Evolutionary conservation across 2,888 invertebrate species (phyloP).

Genomic region (Steinernema hermaphroditum): DNA sequence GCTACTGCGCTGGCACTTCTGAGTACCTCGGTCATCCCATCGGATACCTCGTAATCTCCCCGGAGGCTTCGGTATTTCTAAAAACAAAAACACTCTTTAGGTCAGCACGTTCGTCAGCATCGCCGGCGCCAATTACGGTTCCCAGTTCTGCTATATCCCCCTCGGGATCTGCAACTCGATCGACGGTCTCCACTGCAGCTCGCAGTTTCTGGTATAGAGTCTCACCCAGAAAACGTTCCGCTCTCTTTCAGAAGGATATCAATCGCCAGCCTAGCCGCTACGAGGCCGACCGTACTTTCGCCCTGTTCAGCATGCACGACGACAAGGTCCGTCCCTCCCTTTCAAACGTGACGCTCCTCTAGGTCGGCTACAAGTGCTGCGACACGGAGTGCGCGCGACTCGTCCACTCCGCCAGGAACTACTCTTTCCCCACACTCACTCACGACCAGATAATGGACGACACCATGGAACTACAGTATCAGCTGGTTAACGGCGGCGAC

Average conservation of each 20-base stretch:
- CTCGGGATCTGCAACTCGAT: slow-evolving; percentile 1
- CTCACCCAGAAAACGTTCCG: background rate
- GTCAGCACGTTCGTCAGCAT: slow-evolving; percentile 13
- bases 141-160: slow-evolving; percentile 9
- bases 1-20: background rate
- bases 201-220: background rate
- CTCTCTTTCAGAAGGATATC: background rate
- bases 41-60: background rate
- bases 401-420: background rate
- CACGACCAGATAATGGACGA: slow-evolving; percentile 1
- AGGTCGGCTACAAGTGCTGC: slow-evolving; percentile 5
- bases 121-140: slow-evolving; percentile 6
- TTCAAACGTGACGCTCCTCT: background rate
- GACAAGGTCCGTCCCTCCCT: background rate
- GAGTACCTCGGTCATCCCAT: background rate
- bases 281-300: background rate
- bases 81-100: background rate
- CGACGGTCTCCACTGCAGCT: background rate
- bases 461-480: slow-evolving; percentile 13
- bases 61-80: too few relatives aligned
- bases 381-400: slow-evolving; percentile 2
- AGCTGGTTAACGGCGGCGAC: background rate
- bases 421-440: background rate
- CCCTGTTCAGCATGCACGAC: background rate
- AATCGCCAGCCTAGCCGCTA: background rate